Percentiles rank a stretch among this genome's conserved stretches.
phyloP scores from a whole-genome alignment of 2,797 vertebrate species.

The Karalla daura region DNA sequence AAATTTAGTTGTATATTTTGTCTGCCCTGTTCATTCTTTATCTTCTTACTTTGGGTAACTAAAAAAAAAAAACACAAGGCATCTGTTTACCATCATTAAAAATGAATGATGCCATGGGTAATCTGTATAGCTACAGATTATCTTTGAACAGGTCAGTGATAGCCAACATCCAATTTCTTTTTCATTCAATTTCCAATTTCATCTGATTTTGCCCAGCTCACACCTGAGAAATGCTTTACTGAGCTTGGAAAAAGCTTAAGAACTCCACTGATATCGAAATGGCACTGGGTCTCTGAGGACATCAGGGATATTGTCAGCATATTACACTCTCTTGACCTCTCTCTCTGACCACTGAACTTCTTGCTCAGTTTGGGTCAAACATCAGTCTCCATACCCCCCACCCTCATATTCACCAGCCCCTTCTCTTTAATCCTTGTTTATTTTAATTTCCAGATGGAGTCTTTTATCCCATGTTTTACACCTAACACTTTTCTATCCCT shows the following conservation, averaged over 20 bases:
- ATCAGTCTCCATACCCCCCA: not conserved
- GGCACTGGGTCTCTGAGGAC: not conserved
- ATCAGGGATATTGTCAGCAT: constrained; percentile 1
- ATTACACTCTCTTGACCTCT: not conserved
- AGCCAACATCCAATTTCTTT: not conserved
- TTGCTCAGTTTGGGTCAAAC: constrained; percentile 13
- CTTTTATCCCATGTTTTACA: not conserved
- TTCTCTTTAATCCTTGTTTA: no score
- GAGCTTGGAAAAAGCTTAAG: not conserved
- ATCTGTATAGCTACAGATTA: no score
- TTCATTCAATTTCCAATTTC: not conserved
- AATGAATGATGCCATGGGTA: not conserved
- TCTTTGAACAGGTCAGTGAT: not conserved
- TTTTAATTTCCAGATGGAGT: constrained; percentile 18
- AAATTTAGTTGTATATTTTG: no score
- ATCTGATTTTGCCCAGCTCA: not conserved
- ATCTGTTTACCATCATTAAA: not conserved
- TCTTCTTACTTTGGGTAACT: no score
- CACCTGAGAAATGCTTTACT: not conserved
- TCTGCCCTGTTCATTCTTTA: no score
- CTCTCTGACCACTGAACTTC: constrained; percentile 1
- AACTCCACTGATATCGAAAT: not conserved
- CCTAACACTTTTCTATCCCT: not conserved
- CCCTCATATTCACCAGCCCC: no score
- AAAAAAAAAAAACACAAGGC: no score